These are phyloP conservation scores for Pygathrix nemaeus DNA, from an alignment of 2,113 vertebrate genomes.

Conservation along the genomic window DNA sequence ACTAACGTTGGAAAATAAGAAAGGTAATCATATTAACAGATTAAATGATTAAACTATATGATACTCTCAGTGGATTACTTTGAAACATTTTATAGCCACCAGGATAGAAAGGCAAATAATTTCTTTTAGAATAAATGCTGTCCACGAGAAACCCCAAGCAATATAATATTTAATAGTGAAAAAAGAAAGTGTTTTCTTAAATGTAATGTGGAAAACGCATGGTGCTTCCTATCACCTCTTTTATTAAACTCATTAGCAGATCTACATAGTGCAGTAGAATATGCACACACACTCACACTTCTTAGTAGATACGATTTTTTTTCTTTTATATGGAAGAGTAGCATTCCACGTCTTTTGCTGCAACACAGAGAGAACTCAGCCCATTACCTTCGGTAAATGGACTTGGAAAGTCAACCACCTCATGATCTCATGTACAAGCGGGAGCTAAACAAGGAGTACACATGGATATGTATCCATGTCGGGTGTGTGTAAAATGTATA, in stretches of 20 bases:
- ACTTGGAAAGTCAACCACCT: too few species aligned
- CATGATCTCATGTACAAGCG: too few species aligned
- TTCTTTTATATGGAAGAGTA: too few species aligned
- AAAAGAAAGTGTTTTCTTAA: neutral
- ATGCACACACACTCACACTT: neutral
- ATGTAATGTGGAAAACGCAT: neutral
- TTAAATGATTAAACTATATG: neutral
- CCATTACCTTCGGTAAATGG: too few species aligned
- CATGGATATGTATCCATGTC: too few species aligned
- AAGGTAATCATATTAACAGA: neutral
- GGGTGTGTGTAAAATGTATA: too few species aligned
- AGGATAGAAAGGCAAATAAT: neutral
- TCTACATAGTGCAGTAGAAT: neutral
- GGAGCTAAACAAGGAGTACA: too few species aligned
- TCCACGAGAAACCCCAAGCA: neutral
- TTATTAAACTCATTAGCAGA: neutral
- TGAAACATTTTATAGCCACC: neutral
- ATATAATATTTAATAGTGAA: neutral
- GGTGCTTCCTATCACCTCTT: neutral
- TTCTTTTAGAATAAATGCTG: neutral
- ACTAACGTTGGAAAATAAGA: neutral
- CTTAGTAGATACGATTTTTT: too few species aligned
- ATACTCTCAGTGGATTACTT: neutral
- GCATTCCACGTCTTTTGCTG: too few species aligned
- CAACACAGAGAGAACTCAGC: too few species aligned